Evolutionary conservation across 2,797 vertebrate genomes (phyloP), one percentile per base, ranked within the genome.

Genomic region (Vireo griseus): DNA sequence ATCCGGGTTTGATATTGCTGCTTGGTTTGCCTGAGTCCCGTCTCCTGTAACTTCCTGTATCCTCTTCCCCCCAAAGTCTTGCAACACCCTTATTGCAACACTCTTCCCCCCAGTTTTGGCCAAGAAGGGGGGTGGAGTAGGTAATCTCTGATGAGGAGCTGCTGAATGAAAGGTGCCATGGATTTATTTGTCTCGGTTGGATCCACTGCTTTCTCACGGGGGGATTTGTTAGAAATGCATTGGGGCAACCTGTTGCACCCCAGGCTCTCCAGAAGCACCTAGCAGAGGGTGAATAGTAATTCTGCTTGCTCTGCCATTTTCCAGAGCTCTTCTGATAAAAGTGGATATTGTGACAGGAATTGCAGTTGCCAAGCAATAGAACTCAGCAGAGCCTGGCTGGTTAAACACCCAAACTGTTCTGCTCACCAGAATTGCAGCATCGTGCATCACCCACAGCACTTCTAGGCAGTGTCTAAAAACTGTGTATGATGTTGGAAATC

Each of bases 361-460:
- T 68, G 50, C 61, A 78, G 94, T 88, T 94, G 91, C 90, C 78
- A 90, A 11, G 91, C 81, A 73, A 33, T 88, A 35, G 65, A 80
- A 24, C 11, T 90, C 29, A 11, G 48, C 69, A 35, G 28, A 72
- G 48, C 47, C 51, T 45, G 84, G 7, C 66, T 83, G 78, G 86
- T 65, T 77, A 39, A 61, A 66, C 57, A 76, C 48, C 61, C 31
- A 1, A 59, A 47, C 20, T 24, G 10, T 42, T 77, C 73, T 39
- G 83, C 54, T 88, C 81, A 58, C 62, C 47, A 61, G 91, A 66
- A 33, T 6, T 82, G 28, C 13, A 74, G 35, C 15, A 1, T 42
- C 10, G 20, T 76, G 37, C 48, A 33, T 90, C 73, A 67, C 37
- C 39, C 50, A 8, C 45, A 31, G 28, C 18, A 13, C 69, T 45